Percentiles rank a stretch among this genome's conserved stretches.
Conservation (phyloP, 2,888 invertebrate species). For the Ectropis crepuscularia region DNA sequence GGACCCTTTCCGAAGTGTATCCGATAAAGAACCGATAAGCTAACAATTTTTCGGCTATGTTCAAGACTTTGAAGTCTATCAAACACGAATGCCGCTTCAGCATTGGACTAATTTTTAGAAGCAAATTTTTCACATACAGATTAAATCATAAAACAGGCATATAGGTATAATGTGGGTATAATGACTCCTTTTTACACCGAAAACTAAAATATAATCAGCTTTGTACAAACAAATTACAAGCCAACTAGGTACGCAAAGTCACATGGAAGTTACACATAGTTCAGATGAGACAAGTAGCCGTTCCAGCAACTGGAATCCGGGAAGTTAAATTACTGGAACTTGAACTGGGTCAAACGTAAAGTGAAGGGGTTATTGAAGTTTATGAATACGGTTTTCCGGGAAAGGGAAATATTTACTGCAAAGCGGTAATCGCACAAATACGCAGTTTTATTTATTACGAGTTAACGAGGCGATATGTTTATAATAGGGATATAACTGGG, state of each 20-base stretch:
- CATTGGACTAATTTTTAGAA: no score
- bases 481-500: no score
- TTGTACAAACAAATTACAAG: not conserved
- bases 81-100: no score
- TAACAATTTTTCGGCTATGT: no score
- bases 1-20: no score
- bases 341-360: slow-evolving; percentile 25
- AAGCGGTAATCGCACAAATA: not conserved
- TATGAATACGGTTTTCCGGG: not conserved
- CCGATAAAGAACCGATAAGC: no score
- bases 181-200: slow-evolving; percentile 1
- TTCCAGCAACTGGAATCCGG: slow-evolving; percentile 19
- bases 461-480: no score
- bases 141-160: no score
- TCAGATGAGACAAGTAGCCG: slow-evolving; percentile 6
- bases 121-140: not conserved
- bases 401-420: not conserved
- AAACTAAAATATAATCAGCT: not conserved
- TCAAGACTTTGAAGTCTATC: no score
- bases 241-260: not conserved
- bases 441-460: not conserved
- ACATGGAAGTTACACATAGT: slow-evolving; percentile 32
- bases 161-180: no score
- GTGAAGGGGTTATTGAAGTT: slow-evolving; percentile 6
- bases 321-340: slow-evolving; percentile 17